Percentiles rank a stretch among this genome's conserved stretches.
phyloP scores from a whole-genome alignment of 2,888 invertebrate genomes.

The Drosophila atripex region DNA sequence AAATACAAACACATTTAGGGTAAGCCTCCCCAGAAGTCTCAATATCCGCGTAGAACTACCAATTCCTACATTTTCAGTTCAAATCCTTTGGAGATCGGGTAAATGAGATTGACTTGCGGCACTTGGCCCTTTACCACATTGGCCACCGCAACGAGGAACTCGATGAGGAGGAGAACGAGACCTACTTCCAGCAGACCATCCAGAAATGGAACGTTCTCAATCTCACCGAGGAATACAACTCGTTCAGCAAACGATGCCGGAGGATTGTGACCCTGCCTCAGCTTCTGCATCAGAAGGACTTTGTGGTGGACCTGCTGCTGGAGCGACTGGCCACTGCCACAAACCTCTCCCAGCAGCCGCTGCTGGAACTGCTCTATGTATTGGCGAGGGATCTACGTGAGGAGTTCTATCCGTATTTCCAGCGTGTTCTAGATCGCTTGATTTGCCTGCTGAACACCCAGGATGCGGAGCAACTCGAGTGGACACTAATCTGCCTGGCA shows the following conservation, averaged over 20 bases:
- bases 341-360: conserved; percentile 90
- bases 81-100: conserved; percentile 95
- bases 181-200: conserved; percentile 92
- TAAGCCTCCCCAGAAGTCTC: conserved; percentile 80
- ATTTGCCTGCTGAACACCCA: conserved; percentile 89
- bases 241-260: conserved; percentile 90
- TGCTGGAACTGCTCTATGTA: conserved; percentile 93
- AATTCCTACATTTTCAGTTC: conserved; percentile 86
- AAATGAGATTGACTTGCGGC: conserved; percentile 91
- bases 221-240: conserved; percentile 91
- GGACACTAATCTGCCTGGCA: conserved; percentile 93
- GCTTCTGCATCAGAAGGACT: conserved; percentile 91
- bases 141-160: conserved; percentile 90
- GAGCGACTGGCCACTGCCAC: conserved; percentile 90
- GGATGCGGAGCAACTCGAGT: conserved; percentile 93
- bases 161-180: conserved; percentile 87
- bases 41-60: neutral
- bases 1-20: conserved; percentile 91
- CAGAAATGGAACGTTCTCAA: conserved; percentile 96
- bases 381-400: conserved; percentile 93
- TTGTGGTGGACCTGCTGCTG: conserved; percentile 89
- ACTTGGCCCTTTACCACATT: conserved; percentile 93
- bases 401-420: conserved; percentile 95
- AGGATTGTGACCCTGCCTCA: conserved; percentile 93
- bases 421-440: conserved; percentile 89